Percentiles rank a stretch among this genome's conserved stretches.
Conservation (phyloP, 2,888 invertebrate genomes). For the Eupithecia dodoneata region DNA sequence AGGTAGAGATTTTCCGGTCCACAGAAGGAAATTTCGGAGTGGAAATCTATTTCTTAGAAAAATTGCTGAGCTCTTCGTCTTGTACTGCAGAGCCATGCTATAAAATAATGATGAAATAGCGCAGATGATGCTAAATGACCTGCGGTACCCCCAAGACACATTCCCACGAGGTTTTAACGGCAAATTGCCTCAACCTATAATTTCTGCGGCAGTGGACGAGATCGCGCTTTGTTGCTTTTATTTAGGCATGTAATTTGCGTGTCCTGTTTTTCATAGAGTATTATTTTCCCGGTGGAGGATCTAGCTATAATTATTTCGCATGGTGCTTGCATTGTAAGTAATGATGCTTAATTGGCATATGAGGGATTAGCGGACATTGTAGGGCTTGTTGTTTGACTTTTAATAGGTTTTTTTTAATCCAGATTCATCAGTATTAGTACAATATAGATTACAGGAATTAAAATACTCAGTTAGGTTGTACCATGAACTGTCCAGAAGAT, state of each 20-base stretch:
- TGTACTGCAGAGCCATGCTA: neutral
- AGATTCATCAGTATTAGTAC: neutral
- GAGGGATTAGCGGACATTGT: slow-evolving; percentile 29
- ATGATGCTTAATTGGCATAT: slow-evolving; percentile 50
- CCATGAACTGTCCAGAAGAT: too few species aligned
- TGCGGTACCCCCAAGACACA: neutral
- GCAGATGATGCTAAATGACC: neutral
- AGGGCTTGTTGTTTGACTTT: slow-evolving; percentile 28
- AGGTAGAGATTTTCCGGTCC: too few species aligned
- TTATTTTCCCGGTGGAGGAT: slow-evolving; percentile 34
- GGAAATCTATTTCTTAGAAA: too few species aligned
- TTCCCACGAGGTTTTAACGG: slow-evolving; percentile 24
- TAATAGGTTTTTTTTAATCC: neutral
- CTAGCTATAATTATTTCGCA: slow-evolving; percentile 32
- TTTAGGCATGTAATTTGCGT: slow-evolving; percentile 35
- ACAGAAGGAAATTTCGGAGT: too few species aligned
- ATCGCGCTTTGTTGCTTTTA: slow-evolving; percentile 23
- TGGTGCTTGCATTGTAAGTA: slow-evolving; percentile 30
- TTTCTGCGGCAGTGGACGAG: slow-evolving; percentile 20
- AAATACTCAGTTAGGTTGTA: too few species aligned
- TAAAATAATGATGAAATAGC: neutral
- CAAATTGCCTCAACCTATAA: slow-evolving; percentile 19
- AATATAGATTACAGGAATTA: too few species aligned
- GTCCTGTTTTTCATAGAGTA: slow-evolving; percentile 43
- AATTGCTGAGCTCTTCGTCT: neutral